Evolutionary conservation across 2,113 vertebrate species (phyloP).

Genomic region (Bubo scandiacus): DNA sequence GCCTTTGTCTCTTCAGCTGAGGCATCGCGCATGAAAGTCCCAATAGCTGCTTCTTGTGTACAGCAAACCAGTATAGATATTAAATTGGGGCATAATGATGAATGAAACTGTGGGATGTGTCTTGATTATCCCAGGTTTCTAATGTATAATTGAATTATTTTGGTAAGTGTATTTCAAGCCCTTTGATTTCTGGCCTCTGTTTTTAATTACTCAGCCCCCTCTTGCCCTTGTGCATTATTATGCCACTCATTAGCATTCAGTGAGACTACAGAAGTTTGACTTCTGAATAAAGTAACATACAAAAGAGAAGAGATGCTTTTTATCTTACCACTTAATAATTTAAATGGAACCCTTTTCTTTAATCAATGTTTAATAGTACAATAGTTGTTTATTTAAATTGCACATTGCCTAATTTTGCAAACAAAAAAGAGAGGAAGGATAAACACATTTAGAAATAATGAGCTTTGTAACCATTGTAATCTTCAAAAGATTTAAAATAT

Average conservation of each 20-base stretch:
- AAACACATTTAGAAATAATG: constrained; percentile 55
- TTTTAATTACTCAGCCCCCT: constrained; percentile 73
- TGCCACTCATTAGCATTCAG: constrained; percentile 69
- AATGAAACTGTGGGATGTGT: constrained; percentile 40
- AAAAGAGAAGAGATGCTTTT: constrained; percentile 66
- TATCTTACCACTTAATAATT: constrained; percentile 70
- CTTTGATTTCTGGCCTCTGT: constrained; percentile 71
- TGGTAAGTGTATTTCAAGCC: constrained; percentile 67
- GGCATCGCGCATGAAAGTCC: not conserved
- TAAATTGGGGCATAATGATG: constrained; percentile 33
- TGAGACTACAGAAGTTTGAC: constrained; percentile 68
- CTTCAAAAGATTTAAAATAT: constrained; percentile 32
- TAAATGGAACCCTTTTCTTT: constrained; percentile 56
- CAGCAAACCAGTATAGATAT: not conserved
- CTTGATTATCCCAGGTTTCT: constrained; percentile 58
- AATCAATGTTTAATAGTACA: constrained; percentile 66
- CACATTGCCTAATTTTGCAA: constrained; percentile 40
- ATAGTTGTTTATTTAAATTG: constrained; percentile 60
- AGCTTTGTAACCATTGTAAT: constrained; percentile 32
- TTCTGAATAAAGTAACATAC: constrained; percentile 68
- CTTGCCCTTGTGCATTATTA: constrained; percentile 71
- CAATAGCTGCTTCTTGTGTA: not conserved
- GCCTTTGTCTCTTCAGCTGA: constrained; percentile 32
- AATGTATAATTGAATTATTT: constrained; percentile 72
- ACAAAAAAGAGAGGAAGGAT: constrained; percentile 40